phyloP scores from a whole-genome alignment of 1,140 invertebrate genomes.

The Thaumatotibia leucotreta region DNA sequence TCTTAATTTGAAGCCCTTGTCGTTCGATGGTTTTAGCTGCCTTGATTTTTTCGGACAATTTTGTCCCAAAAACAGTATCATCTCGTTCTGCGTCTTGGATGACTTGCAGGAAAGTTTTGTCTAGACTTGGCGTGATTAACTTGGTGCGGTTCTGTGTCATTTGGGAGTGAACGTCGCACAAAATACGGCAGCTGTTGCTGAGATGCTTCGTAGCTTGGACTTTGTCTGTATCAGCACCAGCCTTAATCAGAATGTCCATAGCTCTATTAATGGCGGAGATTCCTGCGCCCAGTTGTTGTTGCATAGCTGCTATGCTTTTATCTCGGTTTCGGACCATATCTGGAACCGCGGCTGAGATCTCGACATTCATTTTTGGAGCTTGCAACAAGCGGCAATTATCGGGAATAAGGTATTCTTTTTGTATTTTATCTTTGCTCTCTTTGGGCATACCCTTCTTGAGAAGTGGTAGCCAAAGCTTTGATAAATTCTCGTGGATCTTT shows the following conservation, averaged over 20 bases:
- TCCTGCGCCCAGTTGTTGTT: constrained; percentile 1
- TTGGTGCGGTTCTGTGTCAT: not conserved
- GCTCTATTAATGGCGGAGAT: not conserved
- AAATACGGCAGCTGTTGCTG: too few relatives aligned
- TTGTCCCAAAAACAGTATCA: too few relatives aligned
- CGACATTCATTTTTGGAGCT: constrained; percentile 9
- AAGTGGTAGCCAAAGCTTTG: not conserved
- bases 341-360: constrained; percentile 5
- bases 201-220: too few relatives aligned
- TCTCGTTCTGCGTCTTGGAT: too few relatives aligned
- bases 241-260: not conserved
- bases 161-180: not conserved
- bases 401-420: not conserved
- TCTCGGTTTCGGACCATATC: not conserved
- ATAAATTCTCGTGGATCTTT: constrained; percentile 12
- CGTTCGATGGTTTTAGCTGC: not conserved
- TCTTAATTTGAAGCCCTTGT: constrained; percentile 5
- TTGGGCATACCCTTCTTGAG: not conserved
- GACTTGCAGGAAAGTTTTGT: too few relatives aligned
- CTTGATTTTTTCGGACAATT: constrained; percentile 5
- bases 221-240: not conserved
- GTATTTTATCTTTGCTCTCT: constrained; percentile 3
- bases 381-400: not conserved
- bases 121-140: not conserved
- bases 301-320: not conserved